Evolutionary conservation across 2,888 invertebrate species (phyloP).

Genomic region (Torymus auratus): DNA sequence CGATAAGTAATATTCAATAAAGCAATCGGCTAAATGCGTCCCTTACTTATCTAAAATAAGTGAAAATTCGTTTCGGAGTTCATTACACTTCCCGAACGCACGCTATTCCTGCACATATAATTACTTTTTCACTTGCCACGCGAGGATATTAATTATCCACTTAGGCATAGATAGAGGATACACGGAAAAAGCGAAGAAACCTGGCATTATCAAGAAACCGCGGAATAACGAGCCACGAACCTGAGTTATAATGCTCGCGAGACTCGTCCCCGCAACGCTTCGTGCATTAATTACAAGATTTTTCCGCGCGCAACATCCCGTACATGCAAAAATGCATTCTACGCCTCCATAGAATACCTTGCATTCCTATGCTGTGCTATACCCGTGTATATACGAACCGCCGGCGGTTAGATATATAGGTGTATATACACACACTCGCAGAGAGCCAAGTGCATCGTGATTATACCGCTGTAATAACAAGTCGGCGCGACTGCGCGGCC

Average conservation of each 20-base stretch:
- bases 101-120: no score
- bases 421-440: neutral
- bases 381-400: conserved; percentile 11
- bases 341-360: conserved; percentile 15
- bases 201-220: neutral
- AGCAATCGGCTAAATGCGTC: no score
- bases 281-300: conserved; percentile 41
- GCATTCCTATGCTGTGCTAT: conserved; percentile 17
- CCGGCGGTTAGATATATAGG: neutral
- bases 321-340: conserved; percentile 24
- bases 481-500: conserved; percentile 62
- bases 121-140: no score
- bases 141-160: no score
- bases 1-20: no score
- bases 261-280: neutral
- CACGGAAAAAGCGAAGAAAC: neutral
- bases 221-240: conserved; percentile 9
- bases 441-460: conserved; percentile 58
- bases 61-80: no score
- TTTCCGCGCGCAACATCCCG: neutral
- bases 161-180: no score
- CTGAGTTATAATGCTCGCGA: conserved; percentile 5
- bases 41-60: no score
- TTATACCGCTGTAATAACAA: conserved; percentile 68
- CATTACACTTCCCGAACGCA: no score